A percentile compares a stretch with the other conserved stretches of the same genome.
These are phyloP conservation scores for Arvicanthis niloticus DNA, from an alignment of 2,113 vertebrate genomes.

Conservation along the genomic window DNA sequence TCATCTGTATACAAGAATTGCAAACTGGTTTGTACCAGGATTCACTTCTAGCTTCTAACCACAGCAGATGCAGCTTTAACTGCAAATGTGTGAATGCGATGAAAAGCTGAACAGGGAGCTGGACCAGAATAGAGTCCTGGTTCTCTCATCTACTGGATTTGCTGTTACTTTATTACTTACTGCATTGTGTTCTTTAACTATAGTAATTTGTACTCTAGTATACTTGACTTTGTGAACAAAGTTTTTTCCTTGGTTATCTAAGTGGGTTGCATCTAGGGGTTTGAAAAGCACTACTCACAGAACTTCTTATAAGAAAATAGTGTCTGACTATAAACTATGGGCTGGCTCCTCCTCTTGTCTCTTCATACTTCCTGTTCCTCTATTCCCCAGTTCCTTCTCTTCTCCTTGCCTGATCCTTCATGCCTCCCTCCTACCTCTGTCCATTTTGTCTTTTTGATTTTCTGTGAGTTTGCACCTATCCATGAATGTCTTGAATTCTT, in stretches of 20 bases:
- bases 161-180: neutral
- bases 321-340: neutral
- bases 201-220: too few relatives aligned
- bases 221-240: neutral
- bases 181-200: too few relatives aligned
- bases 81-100: neutral
- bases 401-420: fast-evolving
- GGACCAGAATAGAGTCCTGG: neutral
- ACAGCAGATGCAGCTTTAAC: neutral
- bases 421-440: neutral
- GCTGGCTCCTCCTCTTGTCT: too few relatives aligned
- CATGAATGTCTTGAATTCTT: neutral
- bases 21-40: neutral
- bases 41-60: neutral
- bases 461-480: neutral
- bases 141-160: neutral
- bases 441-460: neutral
- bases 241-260: neutral
- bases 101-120: neutral
- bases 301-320: neutral
- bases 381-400: fast-evolving
- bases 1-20: neutral
- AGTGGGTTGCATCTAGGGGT: too few relatives aligned
- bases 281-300: neutral
- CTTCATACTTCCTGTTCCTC: too few relatives aligned